Base-by-base conservation (phyloP, 2,113 vertebrate species). In the Beaufortia kweichowensis region DNA sequence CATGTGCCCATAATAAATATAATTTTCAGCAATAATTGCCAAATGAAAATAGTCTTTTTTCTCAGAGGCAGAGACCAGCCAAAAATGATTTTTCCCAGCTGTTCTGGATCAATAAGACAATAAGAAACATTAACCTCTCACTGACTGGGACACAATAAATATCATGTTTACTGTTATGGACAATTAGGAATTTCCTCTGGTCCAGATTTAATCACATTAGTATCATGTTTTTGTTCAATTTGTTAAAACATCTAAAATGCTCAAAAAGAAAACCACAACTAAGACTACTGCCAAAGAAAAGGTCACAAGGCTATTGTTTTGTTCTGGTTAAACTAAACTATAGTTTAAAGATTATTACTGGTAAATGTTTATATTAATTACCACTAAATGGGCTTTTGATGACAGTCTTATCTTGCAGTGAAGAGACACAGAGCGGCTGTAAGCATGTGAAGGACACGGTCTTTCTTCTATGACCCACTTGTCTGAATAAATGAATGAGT, bases 51-150 rank as follows among this genome's bases (percentile, higher is more conserved):
- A 31, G 43, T 24, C 1, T 6, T 10, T n/a, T 67, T 67, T 50
- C 65, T 31, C 6, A 19, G 15, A 29, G 46, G 53, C 41, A 26
- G 26, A 53, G 28, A 33, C 19, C 1, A 53, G 28, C 46, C 66
- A 33, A 69, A 66, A 59, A 24, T 0, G 35, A 76, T 64, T 84
- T 81, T 87, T 75, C 28, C 77, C 79, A 39, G 10, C 77, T 43
- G 63, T 41, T 29, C 64, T 9, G 2, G 24, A 59, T 61, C 60
- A 59, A 71, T 69, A 28, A 72, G 59, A 50, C 6, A 33, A 35
- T 67, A 33, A 15, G n/a, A 67, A 67, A 23, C 26, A 14, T 67
- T 76, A 67, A 76, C 63, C 63, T 67, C 39, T 67, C 29, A 76
- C 28, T 43, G 75, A 43, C 73, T 0, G 3, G 15, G n/a, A 8